These are phyloP conservation scores for Thinocorus orbignyianus DNA, from an alignment of 2,113 vertebrate genomes.

Conservation along the genomic window DNA sequence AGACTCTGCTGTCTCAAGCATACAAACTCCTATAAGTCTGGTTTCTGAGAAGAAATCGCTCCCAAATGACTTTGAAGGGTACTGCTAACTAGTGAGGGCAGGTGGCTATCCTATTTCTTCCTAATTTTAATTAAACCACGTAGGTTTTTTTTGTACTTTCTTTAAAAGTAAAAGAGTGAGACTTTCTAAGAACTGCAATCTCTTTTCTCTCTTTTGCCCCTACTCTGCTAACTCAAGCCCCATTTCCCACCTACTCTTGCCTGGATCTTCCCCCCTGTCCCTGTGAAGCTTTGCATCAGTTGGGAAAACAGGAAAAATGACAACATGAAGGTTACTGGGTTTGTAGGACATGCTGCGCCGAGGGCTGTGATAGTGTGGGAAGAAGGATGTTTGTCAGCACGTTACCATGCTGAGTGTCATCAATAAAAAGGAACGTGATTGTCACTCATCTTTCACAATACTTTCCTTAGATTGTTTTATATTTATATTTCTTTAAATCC, in stretches of 20 bases:
- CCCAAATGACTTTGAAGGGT: not conserved
- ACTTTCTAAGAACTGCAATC: rapidly evolving
- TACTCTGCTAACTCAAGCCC: not conserved
- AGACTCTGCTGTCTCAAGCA: not conserved
- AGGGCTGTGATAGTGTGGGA: not conserved
- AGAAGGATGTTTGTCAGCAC: not conserved
- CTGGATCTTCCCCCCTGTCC: not conserved
- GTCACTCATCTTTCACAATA: not conserved
- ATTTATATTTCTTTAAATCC: not conserved
- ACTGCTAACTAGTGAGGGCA: not conserved
- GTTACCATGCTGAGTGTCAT: not conserved
- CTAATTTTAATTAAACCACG: not conserved
- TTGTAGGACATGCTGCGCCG: rapidly evolving
- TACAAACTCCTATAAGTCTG: not conserved
- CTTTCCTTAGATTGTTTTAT: not conserved
- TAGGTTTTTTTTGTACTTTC: not conserved
- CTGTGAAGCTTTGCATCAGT: not conserved
- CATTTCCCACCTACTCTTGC: not conserved
- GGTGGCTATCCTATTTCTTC: not conserved
- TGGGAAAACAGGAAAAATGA: not conserved
- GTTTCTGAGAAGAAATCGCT: not conserved
- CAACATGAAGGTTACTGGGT: not conserved
- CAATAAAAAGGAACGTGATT: not conserved
- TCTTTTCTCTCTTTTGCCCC: not conserved
- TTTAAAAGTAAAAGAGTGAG: not conserved